These are phyloP conservation scores for Trochalopteron elliotii DNA, from an alignment of 2,113 vertebrate species.

Conservation along the genomic window DNA sequence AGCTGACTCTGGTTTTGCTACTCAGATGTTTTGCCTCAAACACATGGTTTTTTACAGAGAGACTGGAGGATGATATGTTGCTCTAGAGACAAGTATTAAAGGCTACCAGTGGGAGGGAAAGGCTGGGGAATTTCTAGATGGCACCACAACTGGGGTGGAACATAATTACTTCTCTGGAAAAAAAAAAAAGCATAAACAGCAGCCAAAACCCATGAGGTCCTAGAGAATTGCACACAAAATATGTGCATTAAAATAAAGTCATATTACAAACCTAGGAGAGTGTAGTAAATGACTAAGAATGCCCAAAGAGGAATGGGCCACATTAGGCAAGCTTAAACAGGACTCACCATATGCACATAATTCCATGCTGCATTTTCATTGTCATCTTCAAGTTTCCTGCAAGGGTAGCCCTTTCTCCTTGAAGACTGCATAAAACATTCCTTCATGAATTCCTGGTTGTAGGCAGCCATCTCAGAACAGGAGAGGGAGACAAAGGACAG, in stretches of 20 bases:
- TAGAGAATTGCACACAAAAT: neutral
- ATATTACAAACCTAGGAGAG: neutral
- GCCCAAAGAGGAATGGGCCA: neutral
- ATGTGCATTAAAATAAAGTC: neutral
- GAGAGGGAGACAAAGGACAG: neutral
- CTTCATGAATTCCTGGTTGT: neutral
- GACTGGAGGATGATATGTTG: neutral
- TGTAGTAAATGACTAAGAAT: neutral
- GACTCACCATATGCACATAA: neutral
- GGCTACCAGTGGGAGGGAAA: neutral
- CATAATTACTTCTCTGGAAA: neutral
- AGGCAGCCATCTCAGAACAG: neutral
- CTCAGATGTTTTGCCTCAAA: neutral
- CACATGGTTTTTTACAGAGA: neutral
- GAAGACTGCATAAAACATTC: neutral
- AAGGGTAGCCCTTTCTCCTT: neutral
- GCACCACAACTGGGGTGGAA: neutral
- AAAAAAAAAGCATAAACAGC: neutral
- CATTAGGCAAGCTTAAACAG: neutral
- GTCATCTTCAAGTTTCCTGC: neutral
- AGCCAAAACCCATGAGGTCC: neutral
- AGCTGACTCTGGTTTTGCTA: neutral
- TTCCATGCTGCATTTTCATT: neutral
- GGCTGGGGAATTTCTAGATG: neutral
- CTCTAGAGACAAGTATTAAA: neutral